Evolutionary conservation across 2,113 vertebrate genomes (phyloP), one percentile per base, ranked within the genome.

Genomic region (Montifringilla adamsi): DNA sequence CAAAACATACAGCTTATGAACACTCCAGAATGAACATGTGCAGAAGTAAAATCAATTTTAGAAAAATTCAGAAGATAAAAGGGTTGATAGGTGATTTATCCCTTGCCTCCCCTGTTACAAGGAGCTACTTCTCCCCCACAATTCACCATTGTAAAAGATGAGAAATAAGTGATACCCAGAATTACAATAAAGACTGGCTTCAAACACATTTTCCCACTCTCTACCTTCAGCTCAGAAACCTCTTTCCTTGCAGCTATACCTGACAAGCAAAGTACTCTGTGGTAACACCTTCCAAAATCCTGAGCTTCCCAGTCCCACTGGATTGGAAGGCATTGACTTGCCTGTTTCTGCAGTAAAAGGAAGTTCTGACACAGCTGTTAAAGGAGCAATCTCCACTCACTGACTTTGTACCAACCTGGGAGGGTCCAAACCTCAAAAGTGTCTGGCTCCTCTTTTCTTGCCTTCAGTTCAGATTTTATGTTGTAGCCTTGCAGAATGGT

Each of bases 141-240:
- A 41, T 14, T 76, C 53, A 33, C 46, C 0, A 0, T 15, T 82
- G 44, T 43, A 17, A 49, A 72, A 24, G 2, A 24, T 8, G 10
- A 93, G 39, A 85, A 89, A 46, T 11, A 78, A 74, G 31, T n/a
- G 41, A 78, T 28, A 60, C 2, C 31, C 55, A 74, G 73, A 84
- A 70, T 58, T 77, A 74, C 31, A 41, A 2, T 18, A 35, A 44
- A 37, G 15, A 21, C n/a, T 37, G 26, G 7, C 19, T 76, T 73
- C 7, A 5, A 82, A 77, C 13, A 21, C 24, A 18, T 50, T 77
- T 73, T 58, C n/a, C 22, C 26, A 75, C 46, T 70, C 62, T 44
- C 19, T 50, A 17, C 13, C 20, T 69, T 74, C 41, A 73, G 10
- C 13, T 60, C 44, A 31, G 35, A 50, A 49, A 72, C 16, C 7